Base-by-base conservation (phyloP, 2,113 vertebrate species). In the Anseranas semipalmata region DNA sequence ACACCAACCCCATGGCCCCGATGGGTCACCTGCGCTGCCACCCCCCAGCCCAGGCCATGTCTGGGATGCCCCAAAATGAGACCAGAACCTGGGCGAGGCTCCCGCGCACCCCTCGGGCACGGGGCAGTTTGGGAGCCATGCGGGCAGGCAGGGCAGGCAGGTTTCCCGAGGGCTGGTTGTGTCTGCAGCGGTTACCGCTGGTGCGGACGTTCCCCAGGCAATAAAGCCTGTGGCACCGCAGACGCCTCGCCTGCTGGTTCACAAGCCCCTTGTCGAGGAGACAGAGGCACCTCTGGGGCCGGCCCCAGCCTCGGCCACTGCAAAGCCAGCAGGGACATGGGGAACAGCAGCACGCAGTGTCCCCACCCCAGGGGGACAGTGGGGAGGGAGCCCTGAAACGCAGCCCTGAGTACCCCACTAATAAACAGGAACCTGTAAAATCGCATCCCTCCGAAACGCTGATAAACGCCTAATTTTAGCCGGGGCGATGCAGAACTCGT, bases 401-500 rank as follows among this genome's bases (percentile, higher is more conserved):
- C 0, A 0, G 77, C 81, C 66, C 25, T 8, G 14, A 86, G 95
- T 91, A 87, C 52, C 79, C 89, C 90, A 60, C 46, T 80, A 87
- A 97, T 95, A 98, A 98, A 98, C 97, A 98, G 97, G 97, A 98
- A 98, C 95, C 97, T 97, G 97, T 94, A 97, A 97, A 96, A 93
- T 97, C 97, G 96, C 91, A 91, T 96, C 97, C 94, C 97, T 98
- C 96, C 92, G 63, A 43, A 35, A 85, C 46, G 27, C 74, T 59
- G 92, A 97, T 90, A 92, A 90, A 87, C 33, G 86, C 71, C 97
- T 98, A 97, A 97, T 98, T 97, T 97, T 97, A 98, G 96, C 87
- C 46, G 19, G 58, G 50, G 92, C 62, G n/a, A 85, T 45, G 30
- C 19, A 95, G 83, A 87, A 30, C 84, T 75, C 39, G 6, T 92